Base-by-base conservation (phyloP, 2,888 invertebrate genomes). In the Lobophora halterata region DNA sequence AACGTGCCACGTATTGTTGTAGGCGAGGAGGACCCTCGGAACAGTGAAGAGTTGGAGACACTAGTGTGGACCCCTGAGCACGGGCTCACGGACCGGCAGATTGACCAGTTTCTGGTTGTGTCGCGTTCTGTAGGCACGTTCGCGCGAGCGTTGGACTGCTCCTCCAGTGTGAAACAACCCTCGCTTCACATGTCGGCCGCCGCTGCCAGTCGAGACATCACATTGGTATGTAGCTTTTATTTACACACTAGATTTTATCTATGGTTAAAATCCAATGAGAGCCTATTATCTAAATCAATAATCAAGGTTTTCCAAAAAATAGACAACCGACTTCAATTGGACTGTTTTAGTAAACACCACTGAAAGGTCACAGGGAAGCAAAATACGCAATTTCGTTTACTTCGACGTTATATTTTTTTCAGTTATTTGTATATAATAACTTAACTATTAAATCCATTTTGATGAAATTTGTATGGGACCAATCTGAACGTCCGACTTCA, bases 101-200 rank as follows among this genome's bases (percentile, higher is more conserved):
- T 99, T 65, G 99, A 99, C 90, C 98, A 99, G 89, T 99, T 98
- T 89, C 91, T 99, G 65, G 98, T 99, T 63, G 93, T 94, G 53
- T 94, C 93, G 52, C 92, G 96, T 65, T 98, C 98, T 28, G 97
- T 99, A 56, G 99, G 99, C 58, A 99, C 99, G 52, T 99, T 99
- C 89, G 97, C 99, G 51, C 93, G 99, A 59, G 99, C 99, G 44
- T 91, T 99, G 54, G 99, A 99, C 89, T 98, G 98, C 85, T 97
- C 97, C 60, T 97, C 97, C 80, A 97, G 98, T 59, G 97, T 99
- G 27, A 97, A 99, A 79, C 98, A 99, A 75, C 99, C 99, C 45
- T 97, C 97, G 66, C 90, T 99, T 61, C 99, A 99, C 86, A 98
- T 99, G 97, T 98, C 98, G 67, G 99, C 99, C 49, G 99, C 99